Evolutionary conservation across 1,140 invertebrate species (phyloP).

Genomic region (Frieseomelitta varia): DNA sequence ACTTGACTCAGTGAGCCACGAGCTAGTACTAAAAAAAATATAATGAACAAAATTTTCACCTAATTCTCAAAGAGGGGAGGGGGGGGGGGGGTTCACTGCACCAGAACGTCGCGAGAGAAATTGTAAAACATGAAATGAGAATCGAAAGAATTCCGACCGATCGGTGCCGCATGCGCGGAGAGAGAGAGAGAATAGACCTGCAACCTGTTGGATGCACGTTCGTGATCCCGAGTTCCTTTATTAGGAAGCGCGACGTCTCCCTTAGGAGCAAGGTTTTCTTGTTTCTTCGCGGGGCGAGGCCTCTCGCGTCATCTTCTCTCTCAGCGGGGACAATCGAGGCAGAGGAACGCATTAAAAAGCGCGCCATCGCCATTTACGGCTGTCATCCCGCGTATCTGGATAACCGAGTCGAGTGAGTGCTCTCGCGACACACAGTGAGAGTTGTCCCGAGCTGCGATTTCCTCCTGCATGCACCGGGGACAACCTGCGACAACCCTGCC

Average conservation of each 20-base stretch:
- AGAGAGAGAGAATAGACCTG: slow-evolving; percentile 36
- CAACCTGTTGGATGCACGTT: slow-evolving; percentile 45
- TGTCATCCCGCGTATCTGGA: slow-evolving; percentile 57
- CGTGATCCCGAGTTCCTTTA: slow-evolving; percentile 32
- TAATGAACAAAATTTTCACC: too few species aligned
- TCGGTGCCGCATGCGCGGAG: too few species aligned
- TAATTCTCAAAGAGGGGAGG: too few species aligned
- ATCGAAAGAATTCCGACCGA: not conserved
- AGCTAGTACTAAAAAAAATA: too few species aligned
- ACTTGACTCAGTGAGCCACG: too few species aligned
- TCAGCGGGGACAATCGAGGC: slow-evolving; percentile 14
- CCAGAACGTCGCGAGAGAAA: not conserved
- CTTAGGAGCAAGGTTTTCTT: slow-evolving; percentile 28
- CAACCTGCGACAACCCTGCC: not conserved
- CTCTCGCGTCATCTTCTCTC: not conserved
- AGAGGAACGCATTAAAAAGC: slow-evolving; percentile 63
- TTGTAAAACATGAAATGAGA: fast-evolving
- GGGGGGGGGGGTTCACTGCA: too few species aligned
- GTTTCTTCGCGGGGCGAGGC: slow-evolving; percentile 38
- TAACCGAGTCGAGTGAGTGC: slow-evolving; percentile 47
- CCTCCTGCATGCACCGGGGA: not conserved
- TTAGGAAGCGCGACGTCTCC: slow-evolving; percentile 46
- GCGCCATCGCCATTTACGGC: slow-evolving; percentile 64
- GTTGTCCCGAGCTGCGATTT: not conserved
- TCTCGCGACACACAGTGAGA: not conserved